Conservation (phyloP, 1,140 invertebrate species). For the Nymphalis io region DNA sequence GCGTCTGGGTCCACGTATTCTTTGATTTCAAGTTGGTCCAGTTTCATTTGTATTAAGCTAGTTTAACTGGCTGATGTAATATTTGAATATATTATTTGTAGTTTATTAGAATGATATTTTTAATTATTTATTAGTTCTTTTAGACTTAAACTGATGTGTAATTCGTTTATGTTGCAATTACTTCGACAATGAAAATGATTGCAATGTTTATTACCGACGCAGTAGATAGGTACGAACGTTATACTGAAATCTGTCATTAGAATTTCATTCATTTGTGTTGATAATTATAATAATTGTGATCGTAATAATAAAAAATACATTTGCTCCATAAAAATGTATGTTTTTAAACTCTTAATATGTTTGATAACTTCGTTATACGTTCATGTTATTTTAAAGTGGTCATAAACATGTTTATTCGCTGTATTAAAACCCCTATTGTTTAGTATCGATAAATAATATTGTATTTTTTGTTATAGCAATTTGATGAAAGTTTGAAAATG, state of each 20-base stretch:
- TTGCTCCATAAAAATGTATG: not conserved
- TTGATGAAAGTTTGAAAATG: slow-evolving; percentile 18
- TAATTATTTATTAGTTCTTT: no score
- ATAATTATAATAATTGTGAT: no score
- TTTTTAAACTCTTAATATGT: not conserved
- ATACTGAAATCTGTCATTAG: no score
- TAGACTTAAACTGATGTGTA: no score
- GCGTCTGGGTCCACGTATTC: slow-evolving; percentile 9
- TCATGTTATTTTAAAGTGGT: slow-evolving; percentile 4
- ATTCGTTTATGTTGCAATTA: no score
- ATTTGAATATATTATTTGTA: not conserved
- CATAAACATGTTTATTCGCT: slow-evolving; percentile 4
- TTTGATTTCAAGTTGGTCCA: not conserved
- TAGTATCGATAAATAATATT: slow-evolving; percentile 24
- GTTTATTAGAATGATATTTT: no score
- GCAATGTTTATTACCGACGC: no score
- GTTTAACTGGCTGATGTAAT: not conserved
- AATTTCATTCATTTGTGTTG: no score
- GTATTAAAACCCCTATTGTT: slow-evolving; percentile 13
- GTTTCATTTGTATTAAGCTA: not conserved
- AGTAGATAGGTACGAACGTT: no score
- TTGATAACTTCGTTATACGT: slow-evolving; percentile 17
- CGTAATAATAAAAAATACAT: not conserved
- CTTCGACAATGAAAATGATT: no score
- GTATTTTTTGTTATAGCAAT: slow-evolving; percentile 8